Evolutionary conservation across 2,888 invertebrate genomes (phyloP), one percentile per base, ranked within the genome.

Genomic region (Anticlea derivata): DNA sequence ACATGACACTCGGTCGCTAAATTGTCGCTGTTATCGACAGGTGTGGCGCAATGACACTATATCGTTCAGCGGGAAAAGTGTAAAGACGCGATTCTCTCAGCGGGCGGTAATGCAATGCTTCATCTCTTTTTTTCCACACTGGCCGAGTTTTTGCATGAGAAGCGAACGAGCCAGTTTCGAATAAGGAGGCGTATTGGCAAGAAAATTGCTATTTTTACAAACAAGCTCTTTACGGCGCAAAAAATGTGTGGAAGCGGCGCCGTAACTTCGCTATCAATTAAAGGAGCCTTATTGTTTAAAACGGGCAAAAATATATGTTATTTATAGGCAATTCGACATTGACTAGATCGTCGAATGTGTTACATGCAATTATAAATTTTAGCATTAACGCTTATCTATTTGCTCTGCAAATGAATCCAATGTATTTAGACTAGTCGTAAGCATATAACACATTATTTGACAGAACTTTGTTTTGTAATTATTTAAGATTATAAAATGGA

Each of bases 181-280:
- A 74, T 75, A 78, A 75, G 73, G 66, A 72, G 76, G 71, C 68
- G 73, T 73, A 75, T 68, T 65, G 58, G 71, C 71, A 78, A 80
- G 78, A 79, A 82, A 81, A 81, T 80, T 80, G 75, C 75, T 77
- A 79, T 78, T 80, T 79, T 79, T 77, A 78, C 78, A 80, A 83
- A 83, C 78, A 79, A 81, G 77, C 78, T 72, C 70, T 73, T 74
- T 73, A 73, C 65, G 61, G 63, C 44, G 68, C 71, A 78, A 83
- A 79, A 81, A 83, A 74, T 76, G 63, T 73, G 70, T 73, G 71
- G 60, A 55, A 61, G 67, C 64, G 70, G 74, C 71, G 68, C 73
- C 73, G 72, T 75, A 70, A 66, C 68, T 67, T 65, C 61, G 77
- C 78, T 80, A 79, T 81, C 78, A 74, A 81, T 83, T 83, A 78